Base-by-base conservation (phyloP, 2,888 invertebrate species). In the Perizoma affinitatum region DNA sequence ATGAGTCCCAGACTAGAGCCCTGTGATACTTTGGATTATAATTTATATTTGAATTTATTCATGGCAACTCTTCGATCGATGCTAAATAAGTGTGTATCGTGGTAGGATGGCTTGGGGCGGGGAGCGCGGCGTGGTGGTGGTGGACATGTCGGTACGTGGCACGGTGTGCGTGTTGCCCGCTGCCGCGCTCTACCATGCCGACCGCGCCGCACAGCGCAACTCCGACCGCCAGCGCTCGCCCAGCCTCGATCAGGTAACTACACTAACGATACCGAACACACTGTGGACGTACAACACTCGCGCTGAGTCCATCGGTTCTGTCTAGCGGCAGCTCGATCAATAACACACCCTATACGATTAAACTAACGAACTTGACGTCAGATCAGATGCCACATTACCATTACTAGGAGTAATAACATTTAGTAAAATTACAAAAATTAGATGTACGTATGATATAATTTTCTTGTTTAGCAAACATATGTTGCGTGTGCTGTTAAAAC, bases 61-160 rank as follows among this genome's bases (percentile, higher is more conserved):
- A 22, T 22, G 22, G 22, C 22, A 22, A 22, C 22, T 22, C 22
- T 22, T 1, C 22, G 22, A 22, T 22, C 22, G 22, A 22, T 22
- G 22, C 38, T 5, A 8, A 46, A 35, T 11, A 48, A 34, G 40
- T 22, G 49, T 11, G 40, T 10, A 34, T 4, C 5, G 38, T 33
- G 36, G 47, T 91, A 99, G 99, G 85, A 95, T 99, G 96, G 97
- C 98, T 79, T 99, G 98, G 93, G 99, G 99, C 79, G 98, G 98
- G 86, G 98, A 99, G 92, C 96, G 96, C 77, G 98, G 99, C 76
- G 94, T 99, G 86, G 98, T 98, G 85, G 96, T 99, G 89, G 95
- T 98, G 82, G 99, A 99, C 94, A 96, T 97, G 88, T 94, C 97
- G 83, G 98, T 98, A 90, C 97, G 97, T 93, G 94, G 95, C 69